These are phyloP conservation scores for Lepidocyrtinus sp. DNA, from an alignment of 2,888 invertebrate species.

Conservation along the genomic window DNA sequence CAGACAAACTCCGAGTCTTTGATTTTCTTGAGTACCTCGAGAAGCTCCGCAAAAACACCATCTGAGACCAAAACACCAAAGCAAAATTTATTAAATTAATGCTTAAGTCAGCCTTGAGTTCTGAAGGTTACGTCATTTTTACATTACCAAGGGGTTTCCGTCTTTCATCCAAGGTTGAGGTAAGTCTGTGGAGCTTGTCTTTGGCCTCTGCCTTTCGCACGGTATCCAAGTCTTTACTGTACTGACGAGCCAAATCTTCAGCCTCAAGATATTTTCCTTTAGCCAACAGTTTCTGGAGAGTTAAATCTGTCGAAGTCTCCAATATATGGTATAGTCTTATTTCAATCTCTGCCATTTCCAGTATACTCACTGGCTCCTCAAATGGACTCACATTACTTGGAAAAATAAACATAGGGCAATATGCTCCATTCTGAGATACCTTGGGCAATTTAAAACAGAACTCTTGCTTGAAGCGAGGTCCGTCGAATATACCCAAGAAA, in stretches of 20 bases:
- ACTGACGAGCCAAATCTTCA: slow-evolving; percentile 55
- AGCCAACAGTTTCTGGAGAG: slow-evolving; percentile 64
- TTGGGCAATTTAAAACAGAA: slow-evolving; percentile 61
- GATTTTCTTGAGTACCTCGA: slow-evolving; percentile 45
- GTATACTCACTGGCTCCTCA: slow-evolving; percentile 64
- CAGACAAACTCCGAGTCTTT: slow-evolving; percentile 65
- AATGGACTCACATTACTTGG: slow-evolving; percentile 49
- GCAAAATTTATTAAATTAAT: slow-evolving; percentile 2
- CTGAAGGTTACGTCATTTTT: not conserved
- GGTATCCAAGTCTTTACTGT: slow-evolving; percentile 65
- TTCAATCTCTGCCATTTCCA: slow-evolving; percentile 37
- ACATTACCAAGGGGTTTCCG: too few relatives aligned
- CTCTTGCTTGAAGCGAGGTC: slow-evolving; percentile 52
- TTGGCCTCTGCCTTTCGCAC: slow-evolving; percentile 65
- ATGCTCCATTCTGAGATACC: not conserved
- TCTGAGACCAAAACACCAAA: slow-evolving; percentile 29
- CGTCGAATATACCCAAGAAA: slow-evolving; percentile 63
- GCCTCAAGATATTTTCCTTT: slow-evolving; percentile 66
- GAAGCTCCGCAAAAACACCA: slow-evolving; percentile 37
- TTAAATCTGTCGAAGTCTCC: slow-evolving; percentile 66
- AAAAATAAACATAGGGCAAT: slow-evolving; percentile 30
- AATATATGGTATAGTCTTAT: slow-evolving; percentile 60
- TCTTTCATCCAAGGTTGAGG: not conserved
- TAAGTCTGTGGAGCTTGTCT: slow-evolving; percentile 40
- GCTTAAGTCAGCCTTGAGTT: not conserved